Conservation (phyloP, 2,888 invertebrate species). For the Athripsodes cinereus region DNA sequence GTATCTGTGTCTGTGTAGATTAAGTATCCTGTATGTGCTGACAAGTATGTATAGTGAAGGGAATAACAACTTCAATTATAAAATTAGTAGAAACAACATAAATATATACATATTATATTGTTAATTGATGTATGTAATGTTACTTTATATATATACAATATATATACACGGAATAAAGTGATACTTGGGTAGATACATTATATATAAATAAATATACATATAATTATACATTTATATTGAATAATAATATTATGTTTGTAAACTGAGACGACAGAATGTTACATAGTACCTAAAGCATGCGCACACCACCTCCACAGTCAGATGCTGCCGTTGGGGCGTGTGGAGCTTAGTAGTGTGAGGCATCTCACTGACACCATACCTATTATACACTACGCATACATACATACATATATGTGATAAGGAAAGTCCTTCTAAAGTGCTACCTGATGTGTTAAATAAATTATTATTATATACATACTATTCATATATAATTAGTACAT, state of each 20-base stretch:
- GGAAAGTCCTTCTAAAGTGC: slow-evolving; percentile 29
- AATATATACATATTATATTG: background rate
- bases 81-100: background rate
- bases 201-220: background rate
- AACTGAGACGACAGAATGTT: no score
- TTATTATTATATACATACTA: no score
- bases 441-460: slow-evolving; percentile 21
- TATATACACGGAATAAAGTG: background rate
- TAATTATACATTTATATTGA: background rate
- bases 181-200: background rate
- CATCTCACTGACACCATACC: no score
- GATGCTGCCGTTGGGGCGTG: no score
- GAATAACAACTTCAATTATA: background rate
- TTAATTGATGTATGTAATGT: no score
- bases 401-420: background rate
- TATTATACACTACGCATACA: background rate
- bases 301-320: no score
- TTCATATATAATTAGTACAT: no score
- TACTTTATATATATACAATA: background rate
- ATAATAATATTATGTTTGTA: background rate
- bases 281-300: no score
- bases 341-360: no score
- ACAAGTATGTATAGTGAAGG: background rate
- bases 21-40: no score
- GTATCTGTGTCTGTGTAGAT: no score